phyloP scores from a whole-genome alignment of 2,113 vertebrate genomes.

The Antechinus stuartii region DNA sequence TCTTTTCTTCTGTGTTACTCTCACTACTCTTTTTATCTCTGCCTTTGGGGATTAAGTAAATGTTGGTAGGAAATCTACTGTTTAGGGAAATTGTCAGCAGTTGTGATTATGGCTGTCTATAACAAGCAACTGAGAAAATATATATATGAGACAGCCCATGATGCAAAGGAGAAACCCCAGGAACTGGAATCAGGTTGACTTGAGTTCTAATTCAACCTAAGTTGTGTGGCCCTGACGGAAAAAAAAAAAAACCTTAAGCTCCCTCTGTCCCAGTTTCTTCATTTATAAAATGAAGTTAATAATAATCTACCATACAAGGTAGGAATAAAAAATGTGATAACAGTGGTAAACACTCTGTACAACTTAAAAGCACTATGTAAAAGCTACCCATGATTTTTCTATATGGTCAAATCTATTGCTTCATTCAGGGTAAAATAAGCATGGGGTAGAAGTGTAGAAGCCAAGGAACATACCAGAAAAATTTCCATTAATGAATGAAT shows the following conservation, averaged over 20 bases:
- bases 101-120: not conserved
- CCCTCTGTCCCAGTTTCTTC: not conserved
- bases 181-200: not conserved
- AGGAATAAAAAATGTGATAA: not conserved
- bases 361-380: not conserved
- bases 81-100: not conserved
- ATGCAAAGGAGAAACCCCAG: not conserved
- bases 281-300: not conserved
- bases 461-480: fast-evolving
- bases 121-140: not conserved
- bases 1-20: not conserved
- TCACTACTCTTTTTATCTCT: not conserved
- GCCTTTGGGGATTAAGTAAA: not conserved
- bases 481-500: not conserved
- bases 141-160: not conserved
- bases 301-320: not conserved
- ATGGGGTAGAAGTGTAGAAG: not conserved
- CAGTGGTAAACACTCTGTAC: not conserved
- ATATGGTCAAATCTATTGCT: not conserved
- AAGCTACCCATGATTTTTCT: not conserved
- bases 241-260: not conserved
- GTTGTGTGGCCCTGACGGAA: too few species aligned
- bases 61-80: not conserved
- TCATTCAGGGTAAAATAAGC: not conserved
- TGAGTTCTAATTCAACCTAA: not conserved